Conservation (phyloP, 2,113 vertebrate genomes). For the Percopsis transmontana region DNA sequence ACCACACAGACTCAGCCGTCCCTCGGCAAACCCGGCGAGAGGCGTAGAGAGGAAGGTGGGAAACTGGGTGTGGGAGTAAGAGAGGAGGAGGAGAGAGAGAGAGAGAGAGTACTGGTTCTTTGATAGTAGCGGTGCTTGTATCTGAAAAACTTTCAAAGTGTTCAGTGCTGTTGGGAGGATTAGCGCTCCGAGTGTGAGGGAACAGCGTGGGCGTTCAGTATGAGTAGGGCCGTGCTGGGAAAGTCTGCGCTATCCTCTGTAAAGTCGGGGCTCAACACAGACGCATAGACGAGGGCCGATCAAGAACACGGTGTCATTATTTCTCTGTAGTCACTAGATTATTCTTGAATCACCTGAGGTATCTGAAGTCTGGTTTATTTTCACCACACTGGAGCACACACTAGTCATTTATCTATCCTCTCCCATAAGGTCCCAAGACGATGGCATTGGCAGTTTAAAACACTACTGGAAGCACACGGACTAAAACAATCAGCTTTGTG, state of each 20-base stretch:
- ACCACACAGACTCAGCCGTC: constrained; percentile 33
- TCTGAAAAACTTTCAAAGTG: constrained; percentile 17
- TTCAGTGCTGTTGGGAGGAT: constrained; percentile 27
- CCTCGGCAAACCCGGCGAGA: constrained; percentile 35
- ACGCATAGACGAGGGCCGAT: not conserved
- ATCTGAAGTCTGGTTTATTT: constrained; percentile 8
- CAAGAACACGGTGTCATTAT: not conserved
- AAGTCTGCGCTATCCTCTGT: constrained; percentile 11
- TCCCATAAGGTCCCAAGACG: not conserved
- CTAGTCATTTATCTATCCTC: not conserved
- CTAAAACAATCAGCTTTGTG: not conserved
- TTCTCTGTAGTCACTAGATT: constrained; percentile 18
- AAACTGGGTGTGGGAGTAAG: constrained; percentile 35
- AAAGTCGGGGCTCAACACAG: constrained; percentile 8
- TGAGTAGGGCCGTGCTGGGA: constrained; percentile 25
- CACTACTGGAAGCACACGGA: constrained; percentile 28
- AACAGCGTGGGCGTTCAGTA: constrained; percentile 25
- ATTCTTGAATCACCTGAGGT: constrained; percentile 15
- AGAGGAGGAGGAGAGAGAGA: constrained; percentile 10
- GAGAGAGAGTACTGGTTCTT: constrained; percentile 28
- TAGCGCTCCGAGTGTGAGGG: constrained; percentile 7
- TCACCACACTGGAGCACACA: constrained; percentile 25
- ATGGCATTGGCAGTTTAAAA: not conserved
- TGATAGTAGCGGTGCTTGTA: constrained; percentile 43
- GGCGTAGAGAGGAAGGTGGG: constrained; percentile 12